phyloP scores from a whole-genome alignment of 2,113 vertebrate species.

The Chlamydotis undulata region DNA sequence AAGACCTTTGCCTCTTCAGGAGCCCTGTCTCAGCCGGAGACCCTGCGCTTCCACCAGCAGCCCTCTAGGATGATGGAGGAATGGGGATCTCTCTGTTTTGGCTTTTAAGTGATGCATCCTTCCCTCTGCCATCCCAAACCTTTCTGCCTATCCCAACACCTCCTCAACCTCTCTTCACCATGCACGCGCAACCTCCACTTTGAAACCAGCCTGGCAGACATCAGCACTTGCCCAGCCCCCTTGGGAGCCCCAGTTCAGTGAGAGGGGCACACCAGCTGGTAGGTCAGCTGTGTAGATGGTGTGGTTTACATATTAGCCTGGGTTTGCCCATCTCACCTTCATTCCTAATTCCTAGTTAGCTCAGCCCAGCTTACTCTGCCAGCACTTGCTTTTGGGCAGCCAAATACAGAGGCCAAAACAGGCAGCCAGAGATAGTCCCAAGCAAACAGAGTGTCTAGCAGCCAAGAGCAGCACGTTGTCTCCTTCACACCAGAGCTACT shows the following conservation, averaged over 20 bases:
- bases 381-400: neutral
- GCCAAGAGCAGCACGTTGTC: neutral
- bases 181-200: neutral
- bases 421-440: neutral
- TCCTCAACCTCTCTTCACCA: neutral
- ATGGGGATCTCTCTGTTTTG: neutral
- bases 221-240: neutral
- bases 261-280: neutral
- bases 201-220: neutral
- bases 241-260: neutral
- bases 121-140: neutral
- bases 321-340: neutral
- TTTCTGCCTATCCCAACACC: neutral
- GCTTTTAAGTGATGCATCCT: neutral
- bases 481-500: neutral
- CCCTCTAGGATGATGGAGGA: neutral
- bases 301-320: neutral
- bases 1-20: neutral
- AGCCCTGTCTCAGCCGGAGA: neutral
- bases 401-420: neutral
- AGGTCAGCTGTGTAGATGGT: neutral
- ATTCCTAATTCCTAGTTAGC: neutral
- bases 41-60: neutral
- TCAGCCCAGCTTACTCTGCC: neutral
- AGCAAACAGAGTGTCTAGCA: neutral